Evolutionary conservation across 37 sponge, comb jelly and placozoan genomes (phyloP).

Genomic region (Halichondria panicea): DNA sequence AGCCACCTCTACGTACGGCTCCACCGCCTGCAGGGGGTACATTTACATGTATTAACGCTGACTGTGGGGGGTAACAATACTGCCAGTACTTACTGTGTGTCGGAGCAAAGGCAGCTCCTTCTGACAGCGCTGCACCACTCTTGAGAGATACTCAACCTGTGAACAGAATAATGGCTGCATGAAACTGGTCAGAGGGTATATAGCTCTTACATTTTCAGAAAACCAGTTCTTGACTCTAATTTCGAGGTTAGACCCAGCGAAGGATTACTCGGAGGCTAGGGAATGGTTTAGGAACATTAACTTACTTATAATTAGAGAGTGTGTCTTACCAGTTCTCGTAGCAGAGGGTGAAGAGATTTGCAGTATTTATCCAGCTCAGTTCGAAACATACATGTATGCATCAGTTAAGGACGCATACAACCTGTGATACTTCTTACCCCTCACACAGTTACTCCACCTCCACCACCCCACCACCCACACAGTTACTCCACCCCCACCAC

Average conservation of each 20-base stretch:
- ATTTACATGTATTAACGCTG: not conserved
- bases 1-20: conserved; percentile 34
- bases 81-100: conserved; percentile 38
- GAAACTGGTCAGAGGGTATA: not conserved
- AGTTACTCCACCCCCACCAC: not conserved
- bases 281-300: not conserved
- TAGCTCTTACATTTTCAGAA: conserved; percentile 25
- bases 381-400: conserved; percentile 39
- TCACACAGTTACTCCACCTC: not conserved
- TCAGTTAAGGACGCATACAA: not conserved
- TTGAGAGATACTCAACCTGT: conserved; percentile 43
- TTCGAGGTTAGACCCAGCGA: conserved; percentile 17
- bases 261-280: conserved; percentile 7
- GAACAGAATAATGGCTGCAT: not conserved
- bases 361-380: conserved; percentile 48
- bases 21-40: conserved; percentile 36
- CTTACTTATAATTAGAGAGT: not conserved
- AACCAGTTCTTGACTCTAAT: conserved; percentile 8
- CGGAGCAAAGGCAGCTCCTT: conserved; percentile 33
- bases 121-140: conserved; percentile 44
- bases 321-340: conserved; percentile 24
- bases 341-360: conserved; percentile 18
- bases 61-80: not conserved
- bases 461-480: too few relatives aligned
- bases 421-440: not conserved